These are phyloP conservation scores for Leptosomus discolor DNA, from an alignment of 2,113 vertebrate species.

Conservation along the genomic window DNA sequence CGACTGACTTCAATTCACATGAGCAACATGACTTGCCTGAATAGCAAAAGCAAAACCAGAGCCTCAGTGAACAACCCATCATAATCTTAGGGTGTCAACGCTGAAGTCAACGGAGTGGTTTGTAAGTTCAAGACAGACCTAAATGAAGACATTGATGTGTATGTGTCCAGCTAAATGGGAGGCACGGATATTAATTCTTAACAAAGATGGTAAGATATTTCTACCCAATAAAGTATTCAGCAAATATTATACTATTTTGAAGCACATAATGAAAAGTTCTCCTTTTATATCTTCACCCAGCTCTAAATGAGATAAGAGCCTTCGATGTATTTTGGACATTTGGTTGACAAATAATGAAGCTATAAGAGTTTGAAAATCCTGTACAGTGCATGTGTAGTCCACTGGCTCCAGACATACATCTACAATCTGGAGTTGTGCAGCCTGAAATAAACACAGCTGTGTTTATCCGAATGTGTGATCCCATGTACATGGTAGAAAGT, in stretches of 20 bases:
- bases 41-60: not conserved
- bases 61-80: not conserved
- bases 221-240: not conserved
- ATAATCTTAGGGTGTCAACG: not conserved
- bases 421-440: constrained; percentile 64
- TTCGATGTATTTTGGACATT: not conserved
- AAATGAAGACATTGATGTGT: not conserved
- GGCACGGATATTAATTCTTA: not conserved
- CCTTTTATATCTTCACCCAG: not conserved
- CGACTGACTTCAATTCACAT: not conserved
- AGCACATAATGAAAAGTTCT: not conserved
- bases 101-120: not conserved
- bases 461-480: constrained; percentile 79
- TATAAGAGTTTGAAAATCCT: constrained; percentile 38
- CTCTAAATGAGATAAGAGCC: constrained; percentile 3
- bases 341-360: constrained; percentile 24
- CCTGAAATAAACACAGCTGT: constrained; percentile 80
- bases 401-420: constrained; percentile 62
- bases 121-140: not conserved
- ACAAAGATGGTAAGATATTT: not conserved
- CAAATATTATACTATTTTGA: constrained; percentile 3
- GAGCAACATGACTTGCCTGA: not conserved
- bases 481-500: constrained; percentile 75
- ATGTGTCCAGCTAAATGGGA: not conserved
- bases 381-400: constrained; percentile 35